Evolutionary conservation across 1,140 invertebrate species (phyloP), one percentile per base, ranked within the genome.

Genomic region (Subanguina moxae): DNA sequence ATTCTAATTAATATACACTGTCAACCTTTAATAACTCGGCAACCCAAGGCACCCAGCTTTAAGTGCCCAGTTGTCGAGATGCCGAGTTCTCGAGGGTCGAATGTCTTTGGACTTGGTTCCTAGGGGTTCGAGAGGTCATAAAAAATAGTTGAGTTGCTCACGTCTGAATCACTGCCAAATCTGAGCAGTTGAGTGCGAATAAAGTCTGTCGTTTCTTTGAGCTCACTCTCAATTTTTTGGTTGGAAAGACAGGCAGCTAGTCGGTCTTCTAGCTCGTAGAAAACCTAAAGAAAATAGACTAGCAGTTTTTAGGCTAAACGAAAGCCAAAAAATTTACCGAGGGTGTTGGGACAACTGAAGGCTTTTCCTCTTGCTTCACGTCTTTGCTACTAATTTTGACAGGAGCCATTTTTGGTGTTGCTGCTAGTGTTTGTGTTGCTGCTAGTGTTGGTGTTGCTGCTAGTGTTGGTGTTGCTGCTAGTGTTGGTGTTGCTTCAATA

Each of bases 211-310:
- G 17, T 23, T 28, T 67, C 67, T 21, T n/a, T 1, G 9, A 66
- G 38, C 7, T 67, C 25, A 23, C 25, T 43, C 32, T 66, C 42
- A 25, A n/a, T 42, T 15, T 64, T 23, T 32, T 48, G 23, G 28
- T 28, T 66, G 21, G 11, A 32, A 19, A 56, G 15, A 1, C 15
- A 28, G 9, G 28, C 30, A 15, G 65, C 67, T 11, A 67, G 30
- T 0, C 28, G 25, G 19, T 67, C 65, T 28, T 67, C 65, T 23
- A 43, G 1, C 30, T 28, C 65, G 42, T 45, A 67, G 38, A 67
- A 67, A 1, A 17, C 38, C 65, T 67, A 1, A 58, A 67, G 3
- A n/a, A n/a, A n/a, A n/a, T 13, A 0, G 3, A 23, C 23, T 46
- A 19, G 1, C 19, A 62, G 21, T 32, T 38, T 21, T n/a, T n/a